Percentiles rank a stretch among this genome's conserved stretches.
Evolutionary conservation across 2,888 invertebrate genomes (phyloP).

Genomic region (Eucera pruinosa): DNA sequence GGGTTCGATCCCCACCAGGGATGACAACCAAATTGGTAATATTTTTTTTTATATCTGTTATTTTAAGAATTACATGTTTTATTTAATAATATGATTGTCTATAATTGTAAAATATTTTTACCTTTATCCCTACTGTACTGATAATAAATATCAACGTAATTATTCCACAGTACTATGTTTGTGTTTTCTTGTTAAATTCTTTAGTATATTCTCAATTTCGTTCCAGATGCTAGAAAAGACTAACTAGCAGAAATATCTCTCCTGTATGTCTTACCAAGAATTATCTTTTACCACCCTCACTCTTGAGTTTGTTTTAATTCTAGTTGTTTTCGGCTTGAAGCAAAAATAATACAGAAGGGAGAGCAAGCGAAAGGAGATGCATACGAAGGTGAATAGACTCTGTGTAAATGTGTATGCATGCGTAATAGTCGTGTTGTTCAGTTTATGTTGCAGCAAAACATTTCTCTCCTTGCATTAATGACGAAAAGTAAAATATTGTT

Average conservation of each 20-base stretch:
- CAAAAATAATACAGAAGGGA: conserved; percentile 54
- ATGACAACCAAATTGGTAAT: conserved; percentile 60
- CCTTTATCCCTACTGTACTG: too few species aligned
- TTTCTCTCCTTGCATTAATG: neutral
- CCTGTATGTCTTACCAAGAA: conserved; percentile 49
- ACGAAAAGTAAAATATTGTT: too few species aligned
- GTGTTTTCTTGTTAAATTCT: too few species aligned
- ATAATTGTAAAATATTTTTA: too few species aligned
- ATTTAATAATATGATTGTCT: neutral
- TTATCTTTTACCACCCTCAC: conserved; percentile 41
- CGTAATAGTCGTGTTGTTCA: conserved; percentile 2
- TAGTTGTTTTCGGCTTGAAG: conserved; percentile 38
- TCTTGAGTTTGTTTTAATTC: conserved; percentile 53
- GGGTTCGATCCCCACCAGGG: conserved; percentile 84
- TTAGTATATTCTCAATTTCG: conserved; percentile 21
- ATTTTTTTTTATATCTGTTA: neutral
- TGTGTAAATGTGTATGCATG: conserved; percentile 1
- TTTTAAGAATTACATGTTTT: neutral
- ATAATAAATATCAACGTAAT: neutral
- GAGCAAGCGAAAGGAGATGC: neutral
- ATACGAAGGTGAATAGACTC: conserved; percentile 26
- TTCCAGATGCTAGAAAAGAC: conserved; percentile 19
- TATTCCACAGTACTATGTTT: neutral
- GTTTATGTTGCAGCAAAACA: neutral
- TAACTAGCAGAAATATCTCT: conserved; percentile 52